phyloP scores from a whole-genome alignment of 2,888 invertebrate species.

The Nomada flava region DNA sequence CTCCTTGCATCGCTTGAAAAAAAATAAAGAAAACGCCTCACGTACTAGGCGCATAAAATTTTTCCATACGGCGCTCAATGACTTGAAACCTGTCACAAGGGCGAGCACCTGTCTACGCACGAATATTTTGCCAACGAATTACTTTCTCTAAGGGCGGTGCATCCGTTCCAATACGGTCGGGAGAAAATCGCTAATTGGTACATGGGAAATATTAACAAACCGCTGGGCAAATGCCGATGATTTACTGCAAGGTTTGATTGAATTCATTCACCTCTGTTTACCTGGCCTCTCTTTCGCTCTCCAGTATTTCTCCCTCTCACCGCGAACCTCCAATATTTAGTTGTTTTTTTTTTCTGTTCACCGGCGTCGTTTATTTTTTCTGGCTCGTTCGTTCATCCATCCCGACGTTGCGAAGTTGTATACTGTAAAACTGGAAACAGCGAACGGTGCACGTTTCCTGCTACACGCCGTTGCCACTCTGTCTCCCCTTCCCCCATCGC shows the following conservation, averaged over 20 bases:
- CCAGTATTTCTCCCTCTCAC: conserved; percentile 14
- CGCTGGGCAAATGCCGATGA: conserved; percentile 78
- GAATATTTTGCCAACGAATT: conserved; percentile 27
- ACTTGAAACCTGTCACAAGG: not conserved
- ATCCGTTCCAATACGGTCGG: conserved; percentile 33
- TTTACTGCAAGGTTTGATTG: conserved; percentile 83
- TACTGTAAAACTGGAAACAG: conserved; percentile 75
- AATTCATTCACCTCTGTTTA: conserved; percentile 82
- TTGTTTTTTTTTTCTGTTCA: conserved; percentile 71
- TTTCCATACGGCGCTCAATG: too few relatives aligned
- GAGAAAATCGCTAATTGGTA: conserved; percentile 79
- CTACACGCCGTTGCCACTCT: conserved; percentile 58
- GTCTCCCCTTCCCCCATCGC: conserved; percentile 36
- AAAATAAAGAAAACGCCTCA: too few relatives aligned
- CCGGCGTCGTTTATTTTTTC: conserved; percentile 67
- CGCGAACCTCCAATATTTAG: conserved; percentile 76
- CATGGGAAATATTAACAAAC: conserved; percentile 78
- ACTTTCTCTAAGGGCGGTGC: conserved; percentile 28
- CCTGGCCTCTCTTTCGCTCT: conserved; percentile 56
- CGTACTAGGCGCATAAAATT: too few relatives aligned
- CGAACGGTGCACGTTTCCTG: conserved; percentile 70
- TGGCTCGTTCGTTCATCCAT: conserved; percentile 63
- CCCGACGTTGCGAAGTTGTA: conserved; percentile 68
- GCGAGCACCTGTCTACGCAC: not conserved
- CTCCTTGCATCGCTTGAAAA: too few relatives aligned